Conservation (phyloP, 2,888 invertebrate genomes). For the Coleophora deauratella region DNA sequence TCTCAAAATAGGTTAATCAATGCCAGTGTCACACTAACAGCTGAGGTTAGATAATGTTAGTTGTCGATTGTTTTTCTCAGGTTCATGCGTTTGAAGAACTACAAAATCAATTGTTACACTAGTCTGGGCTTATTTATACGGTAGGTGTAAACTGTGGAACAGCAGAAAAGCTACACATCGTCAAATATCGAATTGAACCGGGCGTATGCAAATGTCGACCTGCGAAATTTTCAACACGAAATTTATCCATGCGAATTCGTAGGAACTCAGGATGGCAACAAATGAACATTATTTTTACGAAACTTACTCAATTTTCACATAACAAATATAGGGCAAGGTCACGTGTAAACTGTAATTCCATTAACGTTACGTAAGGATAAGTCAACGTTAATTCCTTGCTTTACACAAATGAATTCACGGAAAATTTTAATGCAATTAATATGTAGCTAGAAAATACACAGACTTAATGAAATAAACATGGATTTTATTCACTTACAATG, state of each 20-base stretch:
- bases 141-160: too few species aligned
- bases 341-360: conserved; percentile 62
- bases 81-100: too few species aligned
- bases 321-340: conserved; percentile 53
- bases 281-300: too few species aligned
- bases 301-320: too few species aligned
- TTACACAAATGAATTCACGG: conserved; percentile 7
- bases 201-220: too few species aligned
- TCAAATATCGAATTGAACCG: too few species aligned
- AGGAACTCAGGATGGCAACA: too few species aligned
- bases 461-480: background rate
- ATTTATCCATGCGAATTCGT: too few species aligned
- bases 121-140: too few species aligned
- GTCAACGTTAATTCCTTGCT: background rate
- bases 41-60: conserved; percentile 30
- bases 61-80: conserved; percentile 4
- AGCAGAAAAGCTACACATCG: too few species aligned
- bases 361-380: conserved; percentile 63
- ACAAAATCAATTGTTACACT: too few species aligned
- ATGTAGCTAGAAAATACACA: background rate
- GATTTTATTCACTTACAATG: conserved; percentile 36
- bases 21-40: conserved; percentile 4
- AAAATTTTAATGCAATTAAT: background rate
- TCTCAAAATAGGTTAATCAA: conserved; percentile 7
- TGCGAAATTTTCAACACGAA: too few species aligned